Evolutionary conservation across 1,140 invertebrate genomes (phyloP).

Genomic region (Xylocopa sonorina): DNA sequence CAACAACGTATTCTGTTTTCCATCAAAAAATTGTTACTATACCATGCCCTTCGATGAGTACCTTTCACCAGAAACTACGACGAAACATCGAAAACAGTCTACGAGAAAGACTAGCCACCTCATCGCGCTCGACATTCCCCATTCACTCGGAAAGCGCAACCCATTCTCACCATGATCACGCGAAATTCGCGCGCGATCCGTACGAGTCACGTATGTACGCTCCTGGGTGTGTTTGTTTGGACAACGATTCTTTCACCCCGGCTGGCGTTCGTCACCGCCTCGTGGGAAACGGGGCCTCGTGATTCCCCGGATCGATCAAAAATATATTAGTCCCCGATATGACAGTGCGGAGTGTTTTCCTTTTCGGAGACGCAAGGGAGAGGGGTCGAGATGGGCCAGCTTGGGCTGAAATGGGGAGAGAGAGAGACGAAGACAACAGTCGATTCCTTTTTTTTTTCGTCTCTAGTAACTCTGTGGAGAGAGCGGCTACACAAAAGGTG

Average conservation of each 20-base stretch:
- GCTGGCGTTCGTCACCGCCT: slow-evolving; percentile 40
- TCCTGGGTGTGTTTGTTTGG: slow-evolving; percentile 81
- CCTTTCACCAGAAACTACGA: not conserved
- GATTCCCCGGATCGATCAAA: slow-evolving; percentile 80
- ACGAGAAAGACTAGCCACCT: not conserved
- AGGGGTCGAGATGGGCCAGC: slow-evolving; percentile 30
- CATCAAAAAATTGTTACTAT: no score
- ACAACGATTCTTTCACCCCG: slow-evolving; percentile 78
- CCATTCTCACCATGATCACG: slow-evolving; percentile 54
- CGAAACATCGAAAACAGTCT: not conserved
- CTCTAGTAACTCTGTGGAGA: slow-evolving; percentile 37
- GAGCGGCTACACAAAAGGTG: slow-evolving; percentile 66
- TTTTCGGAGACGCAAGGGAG: slow-evolving; percentile 59
- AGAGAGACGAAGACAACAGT: slow-evolving; percentile 26
- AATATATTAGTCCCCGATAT: slow-evolving; percentile 82
- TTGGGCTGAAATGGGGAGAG: slow-evolving; percentile 6
- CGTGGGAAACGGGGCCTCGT: slow-evolving; percentile 78
- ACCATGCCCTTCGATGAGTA: no score
- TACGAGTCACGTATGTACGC: slow-evolving; percentile 58
- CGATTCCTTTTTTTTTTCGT: slow-evolving; percentile 59
- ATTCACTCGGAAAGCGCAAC: slow-evolving; percentile 10
- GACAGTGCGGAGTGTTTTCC: slow-evolving; percentile 81
- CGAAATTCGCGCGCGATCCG: slow-evolving; percentile 45
- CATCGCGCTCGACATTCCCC: not conserved
- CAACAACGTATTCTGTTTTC: no score